These are phyloP conservation scores for Capromys pilorides DNA, from an alignment of 2,797 vertebrate species.

Conservation along the genomic window DNA sequence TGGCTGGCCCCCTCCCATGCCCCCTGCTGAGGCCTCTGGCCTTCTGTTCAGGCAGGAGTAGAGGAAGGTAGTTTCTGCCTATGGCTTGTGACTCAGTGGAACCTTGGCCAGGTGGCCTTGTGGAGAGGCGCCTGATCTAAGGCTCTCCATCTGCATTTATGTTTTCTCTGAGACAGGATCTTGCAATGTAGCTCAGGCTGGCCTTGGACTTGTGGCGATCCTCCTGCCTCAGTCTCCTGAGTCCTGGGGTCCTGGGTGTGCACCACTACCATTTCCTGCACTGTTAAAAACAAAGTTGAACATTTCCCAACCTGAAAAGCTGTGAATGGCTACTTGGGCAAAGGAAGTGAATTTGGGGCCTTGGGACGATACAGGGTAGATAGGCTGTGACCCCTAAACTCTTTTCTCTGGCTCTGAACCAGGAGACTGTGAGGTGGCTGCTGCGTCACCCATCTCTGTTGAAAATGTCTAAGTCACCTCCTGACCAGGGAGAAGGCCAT, in stretches of 20 bases:
- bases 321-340: not conserved
- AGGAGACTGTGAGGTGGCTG: not conserved
- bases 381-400: fast-evolving
- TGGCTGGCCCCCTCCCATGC: constrained; percentile 52
- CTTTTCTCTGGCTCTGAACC: not conserved
- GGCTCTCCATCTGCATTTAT: not conserved
- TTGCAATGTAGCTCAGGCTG: not conserved
- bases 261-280: not conserved
- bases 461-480: not conserved
- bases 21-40: constrained; percentile 65
- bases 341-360: not conserved
- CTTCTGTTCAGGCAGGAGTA: constrained; percentile 51
- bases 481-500: not conserved
- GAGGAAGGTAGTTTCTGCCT: constrained; percentile 8
- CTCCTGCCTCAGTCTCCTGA: not conserved
- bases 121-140: not conserved
- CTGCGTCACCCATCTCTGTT: not conserved
- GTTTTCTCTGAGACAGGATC: not conserved
- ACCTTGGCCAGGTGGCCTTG: not conserved
- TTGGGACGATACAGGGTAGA: not conserved
- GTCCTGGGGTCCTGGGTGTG: not conserved
- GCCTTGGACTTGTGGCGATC: not conserved
- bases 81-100: not conserved
- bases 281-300: not conserved
- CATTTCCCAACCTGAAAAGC: not conserved